Base-by-base conservation (phyloP, 2,888 invertebrate species). In the Ethmia dodecea region DNA sequence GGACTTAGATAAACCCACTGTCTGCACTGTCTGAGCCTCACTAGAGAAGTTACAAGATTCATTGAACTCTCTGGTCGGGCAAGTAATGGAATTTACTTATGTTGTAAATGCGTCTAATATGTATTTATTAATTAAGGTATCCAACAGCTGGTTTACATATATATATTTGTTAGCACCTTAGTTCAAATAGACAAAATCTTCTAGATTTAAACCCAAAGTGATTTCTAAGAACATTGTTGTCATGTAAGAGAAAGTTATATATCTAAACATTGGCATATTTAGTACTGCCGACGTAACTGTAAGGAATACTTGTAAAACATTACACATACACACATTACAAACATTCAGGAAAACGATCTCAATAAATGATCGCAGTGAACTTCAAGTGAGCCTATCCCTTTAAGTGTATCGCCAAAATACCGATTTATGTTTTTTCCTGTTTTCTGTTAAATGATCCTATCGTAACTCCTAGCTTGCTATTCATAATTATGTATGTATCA, bases 401-500 rank as follows among this genome's bases (percentile, higher is more conserved):
- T 60, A 63, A 68, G 61, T 75, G 68, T 76, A 67, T 60, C 65
- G 67, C 64, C 70, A 63, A 68, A 45, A 52, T 50, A 42, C 63
- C 43, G 56, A 62, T 60, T 67, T 63, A 47, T 65, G 64, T 60
- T 53, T 54, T 52, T 45, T 76, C 75, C 72, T 69, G 55, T 67
- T 63, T 68, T 70, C 48, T 49, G 56, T 79, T 77, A 48, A 57
- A 61, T 67, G 66, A 59, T 72, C 72, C 74, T 73, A 58, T 66
- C 57, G 65, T 70, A 62, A 61, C 38, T 78, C 84, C 80, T 75
- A 55, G 83, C 83, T 83, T 83, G 83, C 77, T 78, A 68, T 26
- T 67, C 55, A 72, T 75, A n/a, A n/a, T 63, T 66, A 65, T 61
- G 61, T 70, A 55, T 60, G 52, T 61, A 58, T 61, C 65, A 65